A percentile compares a stretch with the other conserved stretches of the same genome.
Evolutionary conservation across 1,140 invertebrate species (phyloP).

Genomic region (Drosophila serrata): DNA sequence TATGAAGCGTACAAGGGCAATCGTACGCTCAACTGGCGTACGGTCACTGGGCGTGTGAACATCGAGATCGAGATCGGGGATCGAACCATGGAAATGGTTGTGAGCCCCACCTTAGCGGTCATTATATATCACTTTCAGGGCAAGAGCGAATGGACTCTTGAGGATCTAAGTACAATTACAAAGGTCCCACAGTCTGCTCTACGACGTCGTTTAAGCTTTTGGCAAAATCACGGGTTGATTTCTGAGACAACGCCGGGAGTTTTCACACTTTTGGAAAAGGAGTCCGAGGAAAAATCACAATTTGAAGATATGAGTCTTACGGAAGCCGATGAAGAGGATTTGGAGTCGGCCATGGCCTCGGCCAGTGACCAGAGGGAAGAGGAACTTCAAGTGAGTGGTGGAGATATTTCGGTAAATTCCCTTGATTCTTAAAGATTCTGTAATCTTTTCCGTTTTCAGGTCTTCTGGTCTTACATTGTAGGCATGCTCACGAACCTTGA

Average conservation of each 20-base stretch:
- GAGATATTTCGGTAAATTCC: neutral
- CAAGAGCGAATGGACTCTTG: slow-evolving; percentile 93
- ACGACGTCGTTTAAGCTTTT: slow-evolving; percentile 94
- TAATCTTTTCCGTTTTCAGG: slow-evolving; percentile 72
- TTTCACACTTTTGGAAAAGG: slow-evolving; percentile 92
- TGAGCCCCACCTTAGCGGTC: slow-evolving; percentile 96
- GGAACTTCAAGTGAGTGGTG: slow-evolving; percentile 90
- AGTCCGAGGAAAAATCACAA: slow-evolving; percentile 86
- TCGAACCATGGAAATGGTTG: slow-evolving; percentile 92
- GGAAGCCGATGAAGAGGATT: slow-evolving; percentile 95
- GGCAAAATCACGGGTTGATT: slow-evolving; percentile 95
- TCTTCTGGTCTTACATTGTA: slow-evolving; percentile 98
- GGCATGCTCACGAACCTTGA: slow-evolving; percentile 98
- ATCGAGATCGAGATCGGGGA: slow-evolving; percentile 96
- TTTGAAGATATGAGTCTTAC: slow-evolving; percentile 86
- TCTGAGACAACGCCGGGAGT: slow-evolving; percentile 91
- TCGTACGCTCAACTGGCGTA: slow-evolving; percentile 97
- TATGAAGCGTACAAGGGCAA: slow-evolving; percentile 98
- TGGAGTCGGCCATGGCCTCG: slow-evolving; percentile 96
- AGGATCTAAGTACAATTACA: slow-evolving; percentile 93
- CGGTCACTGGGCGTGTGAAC: slow-evolving; percentile 96
- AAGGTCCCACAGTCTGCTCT: slow-evolving; percentile 93
- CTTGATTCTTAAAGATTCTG: too few relatives aligned
- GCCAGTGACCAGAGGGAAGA: slow-evolving; percentile 96
- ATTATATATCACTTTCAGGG: slow-evolving; percentile 98